phyloP scores from a whole-genome alignment of 1,140 invertebrate genomes.

The Polypedilum vanderplanki region DNA sequence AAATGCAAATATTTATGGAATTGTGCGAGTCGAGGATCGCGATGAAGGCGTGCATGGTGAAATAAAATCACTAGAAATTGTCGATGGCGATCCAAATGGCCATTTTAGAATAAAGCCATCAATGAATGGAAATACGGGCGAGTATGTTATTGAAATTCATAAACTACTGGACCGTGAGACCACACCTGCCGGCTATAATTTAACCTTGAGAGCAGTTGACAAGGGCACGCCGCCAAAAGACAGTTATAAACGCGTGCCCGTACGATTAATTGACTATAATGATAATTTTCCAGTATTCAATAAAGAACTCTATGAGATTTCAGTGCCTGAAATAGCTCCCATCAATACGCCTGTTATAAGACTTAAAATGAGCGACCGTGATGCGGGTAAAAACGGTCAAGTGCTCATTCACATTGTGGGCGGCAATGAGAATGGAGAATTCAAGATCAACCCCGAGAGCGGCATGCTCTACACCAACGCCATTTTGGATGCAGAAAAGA shows the following conservation, averaged over 20 bases:
- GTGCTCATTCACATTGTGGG: slow-evolving; percentile 84
- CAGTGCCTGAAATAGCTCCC: slow-evolving; percentile 80
- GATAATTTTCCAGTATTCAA: slow-evolving; percentile 85
- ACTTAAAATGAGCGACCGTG: slow-evolving; percentile 77
- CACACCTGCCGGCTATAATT: slow-evolving; percentile 72
- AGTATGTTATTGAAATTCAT: slow-evolving; percentile 70
- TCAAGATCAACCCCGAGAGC: slow-evolving; percentile 76
- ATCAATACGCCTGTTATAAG: slow-evolving; percentile 79
- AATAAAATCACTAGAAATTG: slow-evolving; percentile 75
- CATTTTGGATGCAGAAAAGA: slow-evolving; percentile 77
- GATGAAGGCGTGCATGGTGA: slow-evolving; percentile 78
- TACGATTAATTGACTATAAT: slow-evolving; percentile 71
- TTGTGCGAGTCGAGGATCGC: slow-evolving; percentile 73
- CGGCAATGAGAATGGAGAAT: slow-evolving; percentile 84
- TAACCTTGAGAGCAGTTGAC: slow-evolving; percentile 79
- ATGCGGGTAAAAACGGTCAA: slow-evolving; percentile 72
- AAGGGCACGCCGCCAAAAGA: slow-evolving; percentile 67
- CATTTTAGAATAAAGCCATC: slow-evolving; percentile 69
- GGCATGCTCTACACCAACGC: slow-evolving; percentile 84
- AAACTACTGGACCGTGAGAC: slow-evolving; percentile 67
- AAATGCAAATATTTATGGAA: slow-evolving; percentile 80
- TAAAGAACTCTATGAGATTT: slow-evolving; percentile 78
- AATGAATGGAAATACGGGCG: slow-evolving; percentile 47
- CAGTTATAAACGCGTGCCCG: slow-evolving; percentile 66
- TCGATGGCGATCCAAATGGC: slow-evolving; percentile 79